Evolutionary conservation across 2,797 vertebrate species (phyloP).

Genomic region (Pseudopleuronectes americanus): DNA sequence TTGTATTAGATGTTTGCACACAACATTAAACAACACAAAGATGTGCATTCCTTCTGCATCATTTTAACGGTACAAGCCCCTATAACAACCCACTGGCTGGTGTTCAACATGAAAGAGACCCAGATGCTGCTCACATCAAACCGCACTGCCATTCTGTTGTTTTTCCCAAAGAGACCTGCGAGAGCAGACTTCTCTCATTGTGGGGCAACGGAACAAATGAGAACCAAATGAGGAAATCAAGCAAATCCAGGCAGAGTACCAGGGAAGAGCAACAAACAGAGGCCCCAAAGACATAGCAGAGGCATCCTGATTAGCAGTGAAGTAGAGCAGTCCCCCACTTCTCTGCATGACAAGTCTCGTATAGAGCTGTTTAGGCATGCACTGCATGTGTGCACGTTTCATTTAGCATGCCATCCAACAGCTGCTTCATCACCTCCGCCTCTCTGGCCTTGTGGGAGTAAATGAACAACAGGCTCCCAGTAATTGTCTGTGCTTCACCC

Average conservation of each 20-base stretch:
- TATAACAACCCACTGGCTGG: constrained; percentile 52
- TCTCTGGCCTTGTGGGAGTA: constrained; percentile 77
- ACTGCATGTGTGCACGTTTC: constrained; percentile 48
- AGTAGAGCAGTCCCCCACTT: constrained; percentile 65
- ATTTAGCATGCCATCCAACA: constrained; percentile 80
- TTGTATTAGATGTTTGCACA: constrained; percentile 43
- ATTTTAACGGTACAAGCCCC: constrained; percentile 43
- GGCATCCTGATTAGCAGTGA: constrained; percentile 71
- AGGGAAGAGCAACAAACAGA: constrained; percentile 61
- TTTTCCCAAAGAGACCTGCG: constrained; percentile 50
- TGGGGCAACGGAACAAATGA: constrained; percentile 66
- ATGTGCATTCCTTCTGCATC: constrained; percentile 41
- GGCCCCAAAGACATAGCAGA: constrained; percentile 61
- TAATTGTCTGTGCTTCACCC: constrained; percentile 76
- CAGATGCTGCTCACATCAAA: constrained; percentile 57
- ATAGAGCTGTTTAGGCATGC: constrained; percentile 75
- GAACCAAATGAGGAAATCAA: constrained; percentile 74
- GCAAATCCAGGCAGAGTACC: constrained; percentile 54
- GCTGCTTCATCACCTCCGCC: constrained; percentile 79
- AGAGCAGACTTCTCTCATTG: constrained; percentile 47
- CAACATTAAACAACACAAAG: constrained; percentile 52
- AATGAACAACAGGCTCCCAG: constrained; percentile 78
- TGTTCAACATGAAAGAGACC: constrained; percentile 50
- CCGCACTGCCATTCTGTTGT: constrained; percentile 38
- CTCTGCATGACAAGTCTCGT: constrained; percentile 73